Conservation (phyloP, 2,797 vertebrate genomes). For the Anguilla pacifica region DNA sequence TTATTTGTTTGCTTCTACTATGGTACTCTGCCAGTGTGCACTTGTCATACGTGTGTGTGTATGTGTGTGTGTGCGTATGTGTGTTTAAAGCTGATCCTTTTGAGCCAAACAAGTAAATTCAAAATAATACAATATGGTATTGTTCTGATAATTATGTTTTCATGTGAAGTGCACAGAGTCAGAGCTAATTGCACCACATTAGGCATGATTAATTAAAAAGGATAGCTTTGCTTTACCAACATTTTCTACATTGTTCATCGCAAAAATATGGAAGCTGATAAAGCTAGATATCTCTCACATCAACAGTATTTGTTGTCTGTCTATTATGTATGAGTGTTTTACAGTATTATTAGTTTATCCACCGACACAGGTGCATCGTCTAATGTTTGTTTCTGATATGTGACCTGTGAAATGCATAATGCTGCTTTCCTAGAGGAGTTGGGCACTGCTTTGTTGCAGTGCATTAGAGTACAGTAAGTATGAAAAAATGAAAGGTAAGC, state of each 20-base stretch:
- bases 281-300: not conserved
- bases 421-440: not conserved
- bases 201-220: not conserved
- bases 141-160: not conserved
- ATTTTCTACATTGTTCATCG: not conserved
- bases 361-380: not conserved
- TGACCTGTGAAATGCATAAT: not conserved
- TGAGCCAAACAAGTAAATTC: not conserved
- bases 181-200: not conserved
- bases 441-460: not conserved
- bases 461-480: not conserved
- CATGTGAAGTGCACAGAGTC: not conserved
- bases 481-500: constrained; percentile 11
- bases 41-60: not conserved
- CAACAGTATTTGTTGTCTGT: not conserved
- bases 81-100: not conserved
- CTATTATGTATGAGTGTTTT: not conserved
- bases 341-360: not conserved
- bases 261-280: not conserved
- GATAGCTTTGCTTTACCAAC: not conserved
- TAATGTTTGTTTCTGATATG: not conserved
- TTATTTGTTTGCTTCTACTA: not conserved
- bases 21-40: not conserved
- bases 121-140: not conserved
- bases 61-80: not conserved